These are phyloP conservation scores for Ichneumon xanthorius DNA, from an alignment of 2,888 invertebrate genomes.

Conservation along the genomic window DNA sequence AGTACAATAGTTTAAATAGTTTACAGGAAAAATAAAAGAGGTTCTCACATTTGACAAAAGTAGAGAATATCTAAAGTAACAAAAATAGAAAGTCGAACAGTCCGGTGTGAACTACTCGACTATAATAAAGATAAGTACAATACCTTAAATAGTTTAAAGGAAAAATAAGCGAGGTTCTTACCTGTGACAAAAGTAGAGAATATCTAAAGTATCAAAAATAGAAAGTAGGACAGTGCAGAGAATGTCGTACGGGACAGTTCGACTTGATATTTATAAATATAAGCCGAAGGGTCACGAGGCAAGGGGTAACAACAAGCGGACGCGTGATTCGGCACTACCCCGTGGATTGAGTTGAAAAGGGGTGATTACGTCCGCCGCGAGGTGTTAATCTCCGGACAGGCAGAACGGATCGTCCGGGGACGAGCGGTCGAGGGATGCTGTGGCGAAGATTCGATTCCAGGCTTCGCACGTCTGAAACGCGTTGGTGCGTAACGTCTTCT, in stretches of 20 bases:
- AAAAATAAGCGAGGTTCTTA: too few relatives aligned
- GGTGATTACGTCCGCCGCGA: constrained; percentile 15
- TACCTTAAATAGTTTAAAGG: too few relatives aligned
- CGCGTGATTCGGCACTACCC: not conserved
- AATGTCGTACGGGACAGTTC: too few relatives aligned
- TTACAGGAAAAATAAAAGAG: too few relatives aligned
- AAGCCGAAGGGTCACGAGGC: not conserved
- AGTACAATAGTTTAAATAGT: too few relatives aligned
- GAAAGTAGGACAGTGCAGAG: too few relatives aligned
- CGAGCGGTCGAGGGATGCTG: not conserved
- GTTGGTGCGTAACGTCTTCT: constrained; percentile 60
- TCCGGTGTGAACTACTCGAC: too few relatives aligned
- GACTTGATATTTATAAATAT: not conserved
- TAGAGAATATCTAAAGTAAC: too few relatives aligned
- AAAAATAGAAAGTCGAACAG: too few relatives aligned
- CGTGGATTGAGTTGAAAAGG: constrained; percentile 42
- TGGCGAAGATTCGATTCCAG: constrained; percentile 11
- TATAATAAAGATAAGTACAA: too few relatives aligned
- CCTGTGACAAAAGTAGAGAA: not conserved
- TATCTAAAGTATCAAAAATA: not conserved
- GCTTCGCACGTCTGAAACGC: constrained; percentile 11
- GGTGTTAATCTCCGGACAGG: constrained; percentile 42
- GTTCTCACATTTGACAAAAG: too few relatives aligned
- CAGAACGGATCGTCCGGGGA: constrained; percentile 33
- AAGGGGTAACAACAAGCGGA: not conserved